These are phyloP conservation scores for Paramormyrops kingsleyae DNA, from an alignment of 2,113 vertebrate genomes.

Conservation along the genomic window DNA sequence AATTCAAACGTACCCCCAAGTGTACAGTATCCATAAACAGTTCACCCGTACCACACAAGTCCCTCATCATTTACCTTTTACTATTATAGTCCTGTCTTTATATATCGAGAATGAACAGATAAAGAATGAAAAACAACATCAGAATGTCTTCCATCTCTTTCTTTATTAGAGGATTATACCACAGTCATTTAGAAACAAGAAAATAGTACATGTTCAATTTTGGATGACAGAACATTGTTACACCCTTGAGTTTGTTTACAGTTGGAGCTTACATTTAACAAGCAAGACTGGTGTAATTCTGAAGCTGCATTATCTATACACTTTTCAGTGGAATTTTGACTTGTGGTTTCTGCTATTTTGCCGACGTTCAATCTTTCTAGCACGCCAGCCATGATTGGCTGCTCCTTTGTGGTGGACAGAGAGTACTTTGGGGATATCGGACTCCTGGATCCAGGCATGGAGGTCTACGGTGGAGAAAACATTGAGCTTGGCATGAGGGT, in stretches of 20 bases:
- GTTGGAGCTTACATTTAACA: neutral
- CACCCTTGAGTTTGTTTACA: neutral
- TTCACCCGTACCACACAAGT: neutral
- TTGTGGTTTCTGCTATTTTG: neutral
- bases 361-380: conserved; percentile 46
- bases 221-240: neutral
- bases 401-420: conserved; percentile 91
- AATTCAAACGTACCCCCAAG: neutral
- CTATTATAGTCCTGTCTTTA: neutral
- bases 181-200: neutral
- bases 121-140: neutral
- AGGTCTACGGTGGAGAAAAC: conserved; percentile 96
- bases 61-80: neutral
- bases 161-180: neutral
- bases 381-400: conserved; percentile 97
- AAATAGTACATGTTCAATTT: neutral
- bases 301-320: neutral
- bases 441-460: conserved; percentile 93
- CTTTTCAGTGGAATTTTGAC: neutral
- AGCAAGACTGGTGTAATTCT: neutral
- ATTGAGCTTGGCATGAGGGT: conserved; percentile 97
- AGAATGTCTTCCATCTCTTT: neutral
- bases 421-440: conserved; percentile 95
- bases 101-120: neutral
- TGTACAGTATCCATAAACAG: neutral